phyloP scores from a whole-genome alignment of 2,797 vertebrate species.

The Leptodactylus fallax region DNA sequence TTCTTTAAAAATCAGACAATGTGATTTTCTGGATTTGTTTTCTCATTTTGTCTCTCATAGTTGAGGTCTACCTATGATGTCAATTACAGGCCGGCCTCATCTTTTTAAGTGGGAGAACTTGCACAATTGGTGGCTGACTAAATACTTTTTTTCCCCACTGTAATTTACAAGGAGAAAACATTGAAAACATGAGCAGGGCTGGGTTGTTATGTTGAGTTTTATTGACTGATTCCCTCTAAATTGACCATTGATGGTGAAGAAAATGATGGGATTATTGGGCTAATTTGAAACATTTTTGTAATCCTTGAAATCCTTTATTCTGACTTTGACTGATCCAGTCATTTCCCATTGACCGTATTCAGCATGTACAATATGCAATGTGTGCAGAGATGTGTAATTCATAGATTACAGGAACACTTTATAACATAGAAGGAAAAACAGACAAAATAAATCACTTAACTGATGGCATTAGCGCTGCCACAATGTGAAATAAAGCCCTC shows the following conservation, averaged over 20 bases:
- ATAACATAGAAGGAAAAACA: slow-evolving; percentile 7
- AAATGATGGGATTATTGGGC: neutral
- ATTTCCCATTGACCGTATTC: neutral
- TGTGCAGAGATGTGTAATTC: neutral
- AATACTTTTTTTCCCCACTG: no score
- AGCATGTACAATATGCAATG: neutral
- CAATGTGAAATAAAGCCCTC: slow-evolving; percentile 51
- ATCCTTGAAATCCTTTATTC: neutral
- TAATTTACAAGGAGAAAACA: no score
- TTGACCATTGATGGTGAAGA: neutral
- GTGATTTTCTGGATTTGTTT: no score
- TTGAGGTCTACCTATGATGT: no score
- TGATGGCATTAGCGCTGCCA: slow-evolving; percentile 66
- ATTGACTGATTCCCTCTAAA: no score
- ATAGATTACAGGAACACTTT: slow-evolving; percentile 1
- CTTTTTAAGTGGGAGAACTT: no score
- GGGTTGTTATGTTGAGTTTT: no score
- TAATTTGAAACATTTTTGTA: neutral
- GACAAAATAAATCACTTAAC: slow-evolving; percentile 50
- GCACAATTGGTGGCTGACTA: no score
- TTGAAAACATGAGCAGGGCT: no score
- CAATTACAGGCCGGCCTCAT: no score
- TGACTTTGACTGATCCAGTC: neutral
- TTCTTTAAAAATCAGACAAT: no score
- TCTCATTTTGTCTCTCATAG: no score